A percentile compares a stretch with the other conserved stretches of the same genome.
Evolutionary conservation across 2,888 invertebrate species (phyloP).

Genomic region (Cephus sareptanus): DNA sequence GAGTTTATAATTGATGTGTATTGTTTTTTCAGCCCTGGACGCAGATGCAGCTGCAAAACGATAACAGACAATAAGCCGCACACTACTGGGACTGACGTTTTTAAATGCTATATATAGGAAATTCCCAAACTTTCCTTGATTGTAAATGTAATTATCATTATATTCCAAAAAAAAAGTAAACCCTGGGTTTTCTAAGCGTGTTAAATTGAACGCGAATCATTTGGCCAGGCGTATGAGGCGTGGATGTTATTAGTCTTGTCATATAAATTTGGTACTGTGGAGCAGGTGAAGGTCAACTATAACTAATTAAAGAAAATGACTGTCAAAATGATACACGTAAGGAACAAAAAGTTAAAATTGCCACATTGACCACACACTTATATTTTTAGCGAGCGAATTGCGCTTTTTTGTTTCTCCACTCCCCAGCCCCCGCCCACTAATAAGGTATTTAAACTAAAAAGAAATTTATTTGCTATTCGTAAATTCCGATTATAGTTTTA

Average conservation of each 20-base stretch:
- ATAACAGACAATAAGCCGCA: slow-evolving; percentile 40
- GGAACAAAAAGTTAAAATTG: background rate
- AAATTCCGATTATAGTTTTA: background rate
- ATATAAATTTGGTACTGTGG: background rate
- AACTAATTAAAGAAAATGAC: background rate
- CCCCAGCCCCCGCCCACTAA: background rate
- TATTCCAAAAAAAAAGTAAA: background rate
- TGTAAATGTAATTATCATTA: slow-evolving; percentile 1
- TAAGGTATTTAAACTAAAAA: background rate
- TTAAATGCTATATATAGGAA: background rate
- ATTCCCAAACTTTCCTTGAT: background rate
- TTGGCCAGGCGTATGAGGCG: background rate
- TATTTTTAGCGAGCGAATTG: background rate
- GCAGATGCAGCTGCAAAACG: slow-evolving; percentile 55
- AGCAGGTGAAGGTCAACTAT: background rate
- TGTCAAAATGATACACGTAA: background rate
- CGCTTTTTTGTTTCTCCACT: background rate
- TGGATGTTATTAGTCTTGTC: background rate
- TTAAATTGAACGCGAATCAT: background rate
- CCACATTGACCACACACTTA: background rate
- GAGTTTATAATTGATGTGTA: background rate
- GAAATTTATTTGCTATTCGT: background rate
- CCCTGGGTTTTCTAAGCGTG: background rate
- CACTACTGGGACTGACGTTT: slow-evolving; percentile 3
- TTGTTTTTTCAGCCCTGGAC: slow-evolving; percentile 50